These are phyloP conservation scores for Incurvaria masculella DNA, from an alignment of 2,888 invertebrate species.

Conservation along the genomic window DNA sequence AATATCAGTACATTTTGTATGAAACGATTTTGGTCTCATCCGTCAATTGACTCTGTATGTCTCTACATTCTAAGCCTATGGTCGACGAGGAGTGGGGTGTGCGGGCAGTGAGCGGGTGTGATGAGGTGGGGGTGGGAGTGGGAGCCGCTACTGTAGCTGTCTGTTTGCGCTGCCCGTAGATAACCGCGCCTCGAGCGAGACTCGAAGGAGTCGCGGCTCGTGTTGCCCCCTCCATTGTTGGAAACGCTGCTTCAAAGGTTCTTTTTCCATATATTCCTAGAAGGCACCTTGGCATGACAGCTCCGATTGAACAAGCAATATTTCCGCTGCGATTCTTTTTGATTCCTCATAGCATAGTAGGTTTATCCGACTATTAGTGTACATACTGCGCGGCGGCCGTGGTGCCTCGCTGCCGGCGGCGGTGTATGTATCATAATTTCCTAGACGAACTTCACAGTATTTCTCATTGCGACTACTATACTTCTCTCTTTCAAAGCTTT, in stretches of 20 bases:
- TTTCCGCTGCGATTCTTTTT: slow-evolving; percentile 54
- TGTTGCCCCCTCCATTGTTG: slow-evolving; percentile 57
- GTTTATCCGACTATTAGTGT: background rate
- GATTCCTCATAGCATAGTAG: slow-evolving; percentile 41
- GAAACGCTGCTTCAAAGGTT: slow-evolving; percentile 57
- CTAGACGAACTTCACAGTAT: background rate
- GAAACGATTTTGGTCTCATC: no score
- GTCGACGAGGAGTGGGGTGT: background rate
- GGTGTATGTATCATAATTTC: background rate
- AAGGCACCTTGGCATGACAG: slow-evolving; percentile 57
- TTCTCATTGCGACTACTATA: background rate
- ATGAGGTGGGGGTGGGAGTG: background rate
- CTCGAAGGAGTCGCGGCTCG: slow-evolving; percentile 30
- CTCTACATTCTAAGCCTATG: no score
- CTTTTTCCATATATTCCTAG: slow-evolving; percentile 51
- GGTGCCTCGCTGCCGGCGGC: background rate
- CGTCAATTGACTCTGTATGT: no score
- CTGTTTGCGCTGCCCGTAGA: slow-evolving; percentile 38
- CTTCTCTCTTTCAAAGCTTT: background rate
- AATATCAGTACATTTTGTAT: no score
- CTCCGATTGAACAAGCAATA: slow-evolving; percentile 46
- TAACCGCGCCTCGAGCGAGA: slow-evolving; percentile 49
- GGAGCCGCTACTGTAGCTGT: slow-evolving; percentile 19
- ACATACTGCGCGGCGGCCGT: background rate
- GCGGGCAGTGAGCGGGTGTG: background rate